Evolutionary conservation across 2,797 vertebrate species (phyloP).

Genomic region (Zenarchopterus dispar): DNA sequence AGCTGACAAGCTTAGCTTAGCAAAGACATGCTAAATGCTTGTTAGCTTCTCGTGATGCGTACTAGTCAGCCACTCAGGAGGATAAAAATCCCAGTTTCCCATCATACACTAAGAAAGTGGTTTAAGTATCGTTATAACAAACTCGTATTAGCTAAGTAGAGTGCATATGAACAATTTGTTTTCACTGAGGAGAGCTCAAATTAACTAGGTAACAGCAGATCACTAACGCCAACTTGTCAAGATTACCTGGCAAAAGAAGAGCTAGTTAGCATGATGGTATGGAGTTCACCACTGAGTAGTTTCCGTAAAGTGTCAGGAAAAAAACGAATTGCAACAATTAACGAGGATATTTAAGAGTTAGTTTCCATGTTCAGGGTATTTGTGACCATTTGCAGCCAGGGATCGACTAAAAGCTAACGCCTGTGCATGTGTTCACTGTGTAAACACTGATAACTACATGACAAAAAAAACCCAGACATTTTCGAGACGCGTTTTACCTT

Average conservation of each 20-base stretch:
- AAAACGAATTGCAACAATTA: background rate
- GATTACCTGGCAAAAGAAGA: slow-evolving; percentile 1
- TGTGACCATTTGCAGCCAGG: background rate
- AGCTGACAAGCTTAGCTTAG: too few species aligned
- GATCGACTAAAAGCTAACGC: slow-evolving; percentile 21
- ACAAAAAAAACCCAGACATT: accelerated
- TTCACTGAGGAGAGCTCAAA: too few species aligned
- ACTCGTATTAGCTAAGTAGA: accelerated
- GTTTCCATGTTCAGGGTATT: background rate
- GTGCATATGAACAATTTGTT: accelerated
- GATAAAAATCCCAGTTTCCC: background rate
- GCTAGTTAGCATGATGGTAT: slow-evolving; percentile 5
- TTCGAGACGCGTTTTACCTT: slow-evolving; percentile 58
- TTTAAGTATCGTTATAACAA: accelerated
- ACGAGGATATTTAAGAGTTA: accelerated
- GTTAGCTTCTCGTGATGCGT: too few species aligned
- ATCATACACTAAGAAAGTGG: background rate
- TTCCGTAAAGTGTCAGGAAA: background rate
- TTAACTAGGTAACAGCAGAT: background rate
- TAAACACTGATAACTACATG: background rate
- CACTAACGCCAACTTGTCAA: slow-evolving; percentile 4
- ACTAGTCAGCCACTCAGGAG: slow-evolving; percentile 3
- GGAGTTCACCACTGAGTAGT: background rate
- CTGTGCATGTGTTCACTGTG: background rate
- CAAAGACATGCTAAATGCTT: too few species aligned